Percentiles rank a stretch among this genome's conserved stretches.
These are phyloP conservation scores for Fregetta grallaria DNA, from an alignment of 2,113 vertebrate species.

Conservation along the genomic window DNA sequence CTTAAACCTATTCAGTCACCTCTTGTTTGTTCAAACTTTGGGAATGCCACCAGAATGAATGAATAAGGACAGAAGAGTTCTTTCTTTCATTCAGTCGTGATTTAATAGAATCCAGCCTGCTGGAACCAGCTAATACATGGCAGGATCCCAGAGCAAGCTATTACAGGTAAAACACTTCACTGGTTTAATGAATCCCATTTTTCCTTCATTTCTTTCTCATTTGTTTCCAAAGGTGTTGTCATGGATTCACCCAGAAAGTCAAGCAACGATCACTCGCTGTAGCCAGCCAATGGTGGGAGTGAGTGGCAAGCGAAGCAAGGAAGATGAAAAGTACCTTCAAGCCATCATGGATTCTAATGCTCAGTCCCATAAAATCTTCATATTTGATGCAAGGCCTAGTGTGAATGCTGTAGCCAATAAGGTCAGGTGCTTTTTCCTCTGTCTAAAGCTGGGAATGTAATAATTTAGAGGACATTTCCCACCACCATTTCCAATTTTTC, in stretches of 20 bases:
- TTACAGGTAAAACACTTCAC: not conserved
- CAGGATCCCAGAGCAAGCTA: not conserved
- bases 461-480: not conserved
- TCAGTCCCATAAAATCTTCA: conserved; percentile 97
- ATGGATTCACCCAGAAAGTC: conserved; percentile 98
- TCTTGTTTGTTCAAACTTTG: not conserved
- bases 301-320: conserved; percentile 92
- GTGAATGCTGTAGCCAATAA: conserved; percentile 97
- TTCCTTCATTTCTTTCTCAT: not conserved
- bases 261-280: conserved; percentile 92
- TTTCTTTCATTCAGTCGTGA: not conserved
- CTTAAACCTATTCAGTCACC: not conserved
- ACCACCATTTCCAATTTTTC: not conserved
- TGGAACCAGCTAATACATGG: not conserved
- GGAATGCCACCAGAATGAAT: not conserved
- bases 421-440: conserved; percentile 64
- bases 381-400: conserved; percentile 94
- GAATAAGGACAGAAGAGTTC: not conserved
- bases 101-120: not conserved
- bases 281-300: conserved; percentile 96
- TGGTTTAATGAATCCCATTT: not conserved
- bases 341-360: conserved; percentile 98
- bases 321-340: conserved; percentile 96
- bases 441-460: not conserved
- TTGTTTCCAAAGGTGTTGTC: conserved; percentile 84